phyloP scores from a whole-genome alignment of 35 echinoderm and acorn worm species.

The Holothuria glaberrima region DNA sequence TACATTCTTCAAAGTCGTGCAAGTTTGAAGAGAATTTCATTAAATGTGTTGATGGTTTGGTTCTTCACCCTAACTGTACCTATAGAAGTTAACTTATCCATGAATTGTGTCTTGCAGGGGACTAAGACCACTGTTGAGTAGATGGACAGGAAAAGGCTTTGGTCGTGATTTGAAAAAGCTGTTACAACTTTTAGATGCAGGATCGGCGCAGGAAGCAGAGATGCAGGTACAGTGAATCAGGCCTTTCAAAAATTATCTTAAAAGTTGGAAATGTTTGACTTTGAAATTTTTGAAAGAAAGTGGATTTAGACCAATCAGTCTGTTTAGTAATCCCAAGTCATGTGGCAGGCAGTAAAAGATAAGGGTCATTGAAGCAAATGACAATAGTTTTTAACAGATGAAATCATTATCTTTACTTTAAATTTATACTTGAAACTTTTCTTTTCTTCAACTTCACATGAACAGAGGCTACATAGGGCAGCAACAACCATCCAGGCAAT shows the following conservation, averaged over 20 bases:
- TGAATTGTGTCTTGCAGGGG: constrained; percentile 60
- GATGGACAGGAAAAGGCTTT: constrained; percentile 98
- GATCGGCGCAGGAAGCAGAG: constrained; percentile 93
- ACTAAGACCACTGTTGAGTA: constrained; percentile 83
- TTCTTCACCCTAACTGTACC: no score
- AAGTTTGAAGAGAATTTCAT: no score
- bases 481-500: constrained; percentile 92
- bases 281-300: no score
- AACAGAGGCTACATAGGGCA: constrained; percentile 88
- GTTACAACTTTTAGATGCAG: constrained; percentile 85
- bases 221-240: constrained; percentile 61
- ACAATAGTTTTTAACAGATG: not conserved
- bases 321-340: not conserved
- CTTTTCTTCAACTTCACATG: not conserved
- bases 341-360: not conserved
- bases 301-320: no score
- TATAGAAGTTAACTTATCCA: not conserved
- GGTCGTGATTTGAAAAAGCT: constrained; percentile 95
- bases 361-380: not conserved
- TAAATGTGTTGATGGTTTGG: no score
- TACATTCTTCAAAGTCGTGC: no score
- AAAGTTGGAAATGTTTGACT: no score
- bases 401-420: not conserved
- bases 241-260: no score
- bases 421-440: not conserved